phyloP scores from a whole-genome alignment of 1,140 invertebrate species.

The Neodiprion virginianus region DNA sequence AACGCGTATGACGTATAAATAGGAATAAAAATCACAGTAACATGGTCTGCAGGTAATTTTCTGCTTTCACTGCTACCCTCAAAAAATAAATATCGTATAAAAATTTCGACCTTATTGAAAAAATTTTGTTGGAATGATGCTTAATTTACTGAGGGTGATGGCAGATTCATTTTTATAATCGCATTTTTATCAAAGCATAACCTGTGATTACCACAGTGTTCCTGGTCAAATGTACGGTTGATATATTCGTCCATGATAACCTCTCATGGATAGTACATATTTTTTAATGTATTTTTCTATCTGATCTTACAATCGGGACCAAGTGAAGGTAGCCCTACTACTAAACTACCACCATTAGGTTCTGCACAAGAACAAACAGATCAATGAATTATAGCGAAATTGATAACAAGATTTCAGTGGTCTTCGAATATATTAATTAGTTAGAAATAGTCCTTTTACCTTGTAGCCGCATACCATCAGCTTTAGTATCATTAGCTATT shows the following conservation, averaged over 20 bases:
- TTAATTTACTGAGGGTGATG: conserved; percentile 35
- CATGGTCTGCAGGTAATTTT: background rate
- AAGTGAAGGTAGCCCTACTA: conserved; percentile 88
- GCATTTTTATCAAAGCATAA: conserved; percentile 71
- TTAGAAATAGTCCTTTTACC: conserved; percentile 47
- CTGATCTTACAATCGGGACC: conserved; percentile 90
- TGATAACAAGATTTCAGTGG: background rate
- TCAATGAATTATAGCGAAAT: conserved; percentile 2
- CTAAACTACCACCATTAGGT: conserved; percentile 76
- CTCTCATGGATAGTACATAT: conserved; percentile 68
- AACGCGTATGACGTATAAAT: conserved; percentile 2
- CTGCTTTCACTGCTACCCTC: background rate
- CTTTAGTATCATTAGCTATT: conserved; percentile 34
- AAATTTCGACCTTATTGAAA: background rate
- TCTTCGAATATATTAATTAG: conserved; percentile 26
- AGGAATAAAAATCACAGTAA: conserved; percentile 17
- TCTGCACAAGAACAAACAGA: conserved; percentile 19
- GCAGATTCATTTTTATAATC: conserved; percentile 51
- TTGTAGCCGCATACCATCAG: conserved; percentile 36
- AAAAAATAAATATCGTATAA: background rate
- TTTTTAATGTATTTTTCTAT: conserved; percentile 70
- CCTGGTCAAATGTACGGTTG: conserved; percentile 67
- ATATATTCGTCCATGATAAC: conserved; percentile 83
- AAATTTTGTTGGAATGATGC: conserved; percentile 9
- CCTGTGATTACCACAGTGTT: conserved; percentile 81